phyloP scores from a whole-genome alignment of 2,888 invertebrate species.

The Cheiracanthium punctorium region DNA sequence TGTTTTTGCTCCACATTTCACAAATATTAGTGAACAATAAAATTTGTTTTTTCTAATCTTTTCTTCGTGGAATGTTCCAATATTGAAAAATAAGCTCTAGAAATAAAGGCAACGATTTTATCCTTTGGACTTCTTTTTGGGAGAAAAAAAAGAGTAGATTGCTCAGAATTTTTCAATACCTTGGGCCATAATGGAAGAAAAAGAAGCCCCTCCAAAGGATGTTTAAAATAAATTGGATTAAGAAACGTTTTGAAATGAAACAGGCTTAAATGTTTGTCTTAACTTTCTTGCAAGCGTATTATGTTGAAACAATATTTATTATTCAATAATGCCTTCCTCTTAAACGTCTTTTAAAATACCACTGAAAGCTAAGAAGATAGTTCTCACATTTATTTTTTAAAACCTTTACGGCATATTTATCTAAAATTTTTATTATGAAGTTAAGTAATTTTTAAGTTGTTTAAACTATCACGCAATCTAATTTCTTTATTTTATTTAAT shows the following conservation, averaged over 20 bases:
- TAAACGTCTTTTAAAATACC: too few species aligned
- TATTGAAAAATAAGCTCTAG: background rate
- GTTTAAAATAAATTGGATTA: background rate
- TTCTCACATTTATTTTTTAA: too few species aligned
- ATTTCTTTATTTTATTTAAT: too few species aligned
- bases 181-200: background rate
- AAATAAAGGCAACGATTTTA: background rate
- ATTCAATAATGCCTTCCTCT: background rate
- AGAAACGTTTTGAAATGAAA: background rate
- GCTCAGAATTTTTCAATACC: background rate
- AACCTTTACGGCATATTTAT: too few species aligned
- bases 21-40: background rate
- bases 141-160: background rate
- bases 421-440: too few species aligned
- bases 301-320: background rate
- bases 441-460: too few species aligned
- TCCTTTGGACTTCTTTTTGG: background rate
- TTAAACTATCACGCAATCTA: too few species aligned
- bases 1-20: background rate
- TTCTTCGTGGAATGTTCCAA: background rate
- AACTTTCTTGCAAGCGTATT: background rate
- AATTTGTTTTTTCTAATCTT: background rate
- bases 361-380: too few species aligned
- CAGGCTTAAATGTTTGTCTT: background rate
- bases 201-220: background rate